Conservation (phyloP, 2,888 invertebrate species). For the Tachystola acroxantha region DNA sequence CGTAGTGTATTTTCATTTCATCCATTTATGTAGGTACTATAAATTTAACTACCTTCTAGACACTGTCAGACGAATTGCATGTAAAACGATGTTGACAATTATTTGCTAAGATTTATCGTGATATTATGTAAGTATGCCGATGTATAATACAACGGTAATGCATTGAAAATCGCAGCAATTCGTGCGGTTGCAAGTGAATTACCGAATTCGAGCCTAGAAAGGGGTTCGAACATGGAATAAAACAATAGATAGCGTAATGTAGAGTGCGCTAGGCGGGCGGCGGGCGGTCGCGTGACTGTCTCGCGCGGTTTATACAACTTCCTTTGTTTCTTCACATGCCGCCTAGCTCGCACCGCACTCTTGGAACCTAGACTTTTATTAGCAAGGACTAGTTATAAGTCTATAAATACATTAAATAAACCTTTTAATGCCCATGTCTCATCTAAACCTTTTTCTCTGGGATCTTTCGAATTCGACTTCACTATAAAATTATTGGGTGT, state of each 20-base stretch:
- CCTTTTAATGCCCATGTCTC: too few relatives aligned
- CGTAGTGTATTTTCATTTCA: too few relatives aligned
- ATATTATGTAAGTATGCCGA: constrained; percentile 12
- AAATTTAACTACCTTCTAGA: too few relatives aligned
- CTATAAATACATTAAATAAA: too few relatives aligned
- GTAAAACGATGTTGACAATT: too few relatives aligned
- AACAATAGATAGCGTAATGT: constrained; percentile 50
- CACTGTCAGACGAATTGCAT: too few relatives aligned
- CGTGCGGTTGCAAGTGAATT: constrained; percentile 21
- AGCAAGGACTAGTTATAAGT: background rate
- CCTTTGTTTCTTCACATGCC: constrained; percentile 60
- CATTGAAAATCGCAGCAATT: constrained; percentile 11
- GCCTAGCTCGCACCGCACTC: constrained; percentile 34
- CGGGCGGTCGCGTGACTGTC: constrained; percentile 62
- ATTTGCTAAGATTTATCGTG: too few relatives aligned
- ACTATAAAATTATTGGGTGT: too few relatives aligned
- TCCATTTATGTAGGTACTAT: too few relatives aligned
- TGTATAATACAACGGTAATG: constrained; percentile 12
- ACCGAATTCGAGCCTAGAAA: constrained; percentile 17
- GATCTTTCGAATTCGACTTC: too few relatives aligned
- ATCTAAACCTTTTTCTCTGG: too few relatives aligned
- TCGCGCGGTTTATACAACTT: constrained; percentile 60
- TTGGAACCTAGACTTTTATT: constrained; percentile 20
- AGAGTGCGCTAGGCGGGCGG: constrained; percentile 34
- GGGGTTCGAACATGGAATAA: constrained; percentile 32